Conservation (phyloP, 2,888 invertebrate genomes). For the Helicoverpa assulta region DNA sequence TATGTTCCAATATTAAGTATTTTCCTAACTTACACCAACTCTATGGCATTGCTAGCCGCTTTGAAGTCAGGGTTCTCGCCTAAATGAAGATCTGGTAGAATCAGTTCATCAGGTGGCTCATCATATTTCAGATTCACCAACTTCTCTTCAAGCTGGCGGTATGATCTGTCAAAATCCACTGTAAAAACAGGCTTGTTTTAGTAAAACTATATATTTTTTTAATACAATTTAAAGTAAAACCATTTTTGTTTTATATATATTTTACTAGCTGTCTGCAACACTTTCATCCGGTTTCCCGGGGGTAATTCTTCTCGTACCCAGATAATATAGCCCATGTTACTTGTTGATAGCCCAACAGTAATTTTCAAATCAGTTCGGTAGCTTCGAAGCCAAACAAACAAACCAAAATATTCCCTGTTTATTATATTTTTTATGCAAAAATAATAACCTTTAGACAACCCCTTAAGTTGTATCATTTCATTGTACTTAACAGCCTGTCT, state of each 20-base stretch:
- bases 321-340: too few species aligned
- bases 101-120: background rate
- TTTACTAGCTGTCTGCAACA: too few species aligned
- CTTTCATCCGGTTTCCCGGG: too few species aligned
- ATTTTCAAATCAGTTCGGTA: too few species aligned
- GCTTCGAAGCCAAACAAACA: too few species aligned
- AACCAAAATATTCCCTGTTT: too few species aligned
- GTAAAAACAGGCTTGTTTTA: constrained; percentile 12
- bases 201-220: background rate
- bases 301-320: too few species aligned
- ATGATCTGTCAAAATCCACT: constrained; percentile 42
- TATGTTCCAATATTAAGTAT: background rate
- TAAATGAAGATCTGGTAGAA: constrained; percentile 81
- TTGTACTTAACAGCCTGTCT: constrained; percentile 61
- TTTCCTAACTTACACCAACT: constrained; percentile 75
- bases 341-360: too few species aligned
- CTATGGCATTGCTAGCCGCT: constrained; percentile 89
- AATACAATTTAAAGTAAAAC: too few species aligned
- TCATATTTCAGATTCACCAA: background rate
- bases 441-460: constrained; percentile 35
- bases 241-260: background rate
- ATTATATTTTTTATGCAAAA: background rate
- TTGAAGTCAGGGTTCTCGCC: constrained; percentile 88
- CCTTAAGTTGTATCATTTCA: constrained; percentile 17
- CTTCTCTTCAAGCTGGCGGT: constrained; percentile 12